Base-by-base conservation (phyloP, 1,140 invertebrate genomes). In the Philopotamus ludificatus region DNA sequence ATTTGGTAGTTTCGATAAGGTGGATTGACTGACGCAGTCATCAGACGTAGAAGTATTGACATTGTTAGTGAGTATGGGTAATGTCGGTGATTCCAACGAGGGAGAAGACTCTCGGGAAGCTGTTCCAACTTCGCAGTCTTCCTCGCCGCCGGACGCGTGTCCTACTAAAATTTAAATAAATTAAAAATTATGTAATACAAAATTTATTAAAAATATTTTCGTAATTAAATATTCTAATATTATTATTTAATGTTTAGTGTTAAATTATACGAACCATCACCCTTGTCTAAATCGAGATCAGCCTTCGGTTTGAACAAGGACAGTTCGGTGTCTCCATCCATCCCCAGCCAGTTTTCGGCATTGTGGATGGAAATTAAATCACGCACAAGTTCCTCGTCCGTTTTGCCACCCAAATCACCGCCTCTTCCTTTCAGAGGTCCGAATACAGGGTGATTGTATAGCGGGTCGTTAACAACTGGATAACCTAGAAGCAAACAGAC, bases 401-500 rank as follows among this genome's bases (percentile, higher is more conserved):
- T 86, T 77, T 96, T 96, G 12, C 90, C 92, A 1, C 93, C 95
- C 66, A 94, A 91, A 71, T 93, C 87, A 1, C 95, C 96, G 16
- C 89, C 89, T 76, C 94, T 95, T 1, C 96, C 97, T 72, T 95
- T 95, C 23, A 90, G 81, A 0, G 92, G 91, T 0, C 95, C 95
- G 76, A 97, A 96, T 0, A 94, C 90, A 8, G 86, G 84, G 76
- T 94, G 92, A 77, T 97, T 97, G 80, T 99, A 99, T 0, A 99
- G 79, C 0, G 94, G 92, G 79, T 99, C 97, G 76, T 98, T 98
- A 1, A 97, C 87, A 59, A 99, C 97, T 1, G 97, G 97, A 82
- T 93, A 93, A 58, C 95, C 91, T 92, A n/a, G 75, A 25, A 75
- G 58, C 23, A 63, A 15, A 57, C 15, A 60, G 23, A 47, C 45